These are phyloP conservation scores for Iphiclides podalirius DNA, from an alignment of 2,888 invertebrate species.

Conservation along the genomic window DNA sequence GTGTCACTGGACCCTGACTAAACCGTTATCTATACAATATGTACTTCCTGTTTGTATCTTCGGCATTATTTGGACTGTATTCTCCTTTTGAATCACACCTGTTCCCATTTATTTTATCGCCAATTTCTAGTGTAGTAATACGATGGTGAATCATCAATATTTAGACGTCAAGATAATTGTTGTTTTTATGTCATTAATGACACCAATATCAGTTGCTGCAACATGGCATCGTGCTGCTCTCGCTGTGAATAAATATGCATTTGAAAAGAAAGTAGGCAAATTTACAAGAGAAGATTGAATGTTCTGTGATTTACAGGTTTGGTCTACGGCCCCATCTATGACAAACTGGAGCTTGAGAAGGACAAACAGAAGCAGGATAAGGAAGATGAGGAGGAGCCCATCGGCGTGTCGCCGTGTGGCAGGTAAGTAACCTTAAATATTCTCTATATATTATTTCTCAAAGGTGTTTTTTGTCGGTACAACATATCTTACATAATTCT, in stretches of 20 bases:
- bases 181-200: not conserved
- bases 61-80: not conserved
- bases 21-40: no score
- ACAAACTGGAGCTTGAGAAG: slow-evolving; percentile 71
- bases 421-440: slow-evolving; percentile 54
- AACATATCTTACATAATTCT: no score
- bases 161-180: not conserved
- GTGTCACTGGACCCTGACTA: no score
- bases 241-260: not conserved
- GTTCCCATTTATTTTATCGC: slow-evolving; percentile 17
- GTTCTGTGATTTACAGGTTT: slow-evolving; percentile 39
- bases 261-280: not conserved
- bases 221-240: not conserved
- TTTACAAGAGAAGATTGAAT: not conserved
- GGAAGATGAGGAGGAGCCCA: slow-evolving; percentile 93
- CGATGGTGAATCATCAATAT: slow-evolving; percentile 5
- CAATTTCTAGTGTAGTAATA: not conserved
- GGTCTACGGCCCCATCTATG: slow-evolving; percentile 64
- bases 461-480: no score
- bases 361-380: slow-evolving; percentile 81
- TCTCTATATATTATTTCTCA: no score
- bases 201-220: not conserved
- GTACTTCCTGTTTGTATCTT: slow-evolving; percentile 5
- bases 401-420: slow-evolving; percentile 95
- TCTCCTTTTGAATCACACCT: slow-evolving; percentile 26